Percentiles rank a stretch among this genome's conserved stretches.
These are phyloP conservation scores for Tragulus kanchil DNA, from an alignment of 2,113 vertebrate genomes.

Conservation along the genomic window DNA sequence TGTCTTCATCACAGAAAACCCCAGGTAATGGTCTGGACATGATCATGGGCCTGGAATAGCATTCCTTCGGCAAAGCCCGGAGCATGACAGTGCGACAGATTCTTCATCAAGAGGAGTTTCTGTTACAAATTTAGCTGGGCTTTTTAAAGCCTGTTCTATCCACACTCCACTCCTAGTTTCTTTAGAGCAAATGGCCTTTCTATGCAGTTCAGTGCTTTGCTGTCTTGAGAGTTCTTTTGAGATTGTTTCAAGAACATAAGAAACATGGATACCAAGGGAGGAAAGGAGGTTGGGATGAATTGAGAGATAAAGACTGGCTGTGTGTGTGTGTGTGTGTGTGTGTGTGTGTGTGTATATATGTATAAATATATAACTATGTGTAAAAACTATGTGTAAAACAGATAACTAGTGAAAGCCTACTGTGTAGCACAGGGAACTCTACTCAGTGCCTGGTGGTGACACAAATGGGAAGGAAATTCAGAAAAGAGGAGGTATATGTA, in stretches of 20 bases:
- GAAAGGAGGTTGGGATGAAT: neutral
- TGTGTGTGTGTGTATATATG: too few species aligned
- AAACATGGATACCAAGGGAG: neutral
- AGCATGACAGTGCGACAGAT: fast-evolving
- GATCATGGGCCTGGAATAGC: neutral
- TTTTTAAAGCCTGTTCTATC: neutral
- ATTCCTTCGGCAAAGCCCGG: neutral
- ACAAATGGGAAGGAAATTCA: neutral
- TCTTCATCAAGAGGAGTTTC: neutral
- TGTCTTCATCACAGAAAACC: neutral
- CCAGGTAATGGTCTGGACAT: neutral
- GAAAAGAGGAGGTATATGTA: neutral
- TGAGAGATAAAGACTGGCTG: neutral
- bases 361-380: too few species aligned
- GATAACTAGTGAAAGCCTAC: neutral
- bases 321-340: too few species aligned
- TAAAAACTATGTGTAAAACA: neutral
- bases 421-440: neutral
- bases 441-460: neutral
- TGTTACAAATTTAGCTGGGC: neutral
- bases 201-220: neutral
- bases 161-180: neutral
- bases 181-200: neutral
- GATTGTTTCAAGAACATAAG: neutral
- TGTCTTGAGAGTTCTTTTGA: neutral